Base-by-base conservation (phyloP, 2,888 invertebrate genomes). In the Frankliniella fusca region DNA sequence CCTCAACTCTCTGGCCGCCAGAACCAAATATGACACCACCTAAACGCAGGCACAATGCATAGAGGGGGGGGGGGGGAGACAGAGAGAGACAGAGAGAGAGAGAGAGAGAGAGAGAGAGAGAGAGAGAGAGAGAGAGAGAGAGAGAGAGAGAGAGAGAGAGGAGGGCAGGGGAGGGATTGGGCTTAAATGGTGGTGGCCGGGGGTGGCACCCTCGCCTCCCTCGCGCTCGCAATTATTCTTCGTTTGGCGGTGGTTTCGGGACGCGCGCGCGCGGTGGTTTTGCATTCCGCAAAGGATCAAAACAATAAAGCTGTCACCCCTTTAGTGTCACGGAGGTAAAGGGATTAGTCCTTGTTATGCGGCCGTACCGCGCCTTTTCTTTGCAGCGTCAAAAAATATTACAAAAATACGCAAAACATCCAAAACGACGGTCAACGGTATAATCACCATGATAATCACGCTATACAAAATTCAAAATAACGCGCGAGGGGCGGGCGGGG, bases 81-180 rank as follows among this genome's bases (percentile, higher is more conserved):
- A 61, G 61, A 61, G 61, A 15, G 61, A 61, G 54, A 54, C 5
- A 7, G 54, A 54, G 54, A 54, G 54, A 54, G 54, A 54, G 54
- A 54, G 54, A 7, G 54, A 54, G 54, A 54, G 54, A 54, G 54
- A 54, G 54, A 54, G 54, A 54, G 54, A 54, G 54, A 54, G 54
- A 54, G 54, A 54, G 54, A 54, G 54, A 54, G 54, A 54, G 54
- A 54, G 54, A 54, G 54, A 54, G 54, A 54, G 54, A 54, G 54
- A 54, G 54, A 54, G 54, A 54, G 54, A 54, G 54, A 54, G 18
- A 54, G 18, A n/a, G n/a, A 18, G 61, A 61, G 18, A 18, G 61
- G n/a, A 61, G 5, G 20, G 54, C 54, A 18, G 54, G 61, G 61
- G 61, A 61, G 61, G 61, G 61, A 38, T 3, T 38, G 38, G 38